A percentile compares a stretch with the other conserved stretches of the same genome.
phyloP scores from a whole-genome alignment of 2,797 vertebrate genomes.

The Sebastes jordani region DNA sequence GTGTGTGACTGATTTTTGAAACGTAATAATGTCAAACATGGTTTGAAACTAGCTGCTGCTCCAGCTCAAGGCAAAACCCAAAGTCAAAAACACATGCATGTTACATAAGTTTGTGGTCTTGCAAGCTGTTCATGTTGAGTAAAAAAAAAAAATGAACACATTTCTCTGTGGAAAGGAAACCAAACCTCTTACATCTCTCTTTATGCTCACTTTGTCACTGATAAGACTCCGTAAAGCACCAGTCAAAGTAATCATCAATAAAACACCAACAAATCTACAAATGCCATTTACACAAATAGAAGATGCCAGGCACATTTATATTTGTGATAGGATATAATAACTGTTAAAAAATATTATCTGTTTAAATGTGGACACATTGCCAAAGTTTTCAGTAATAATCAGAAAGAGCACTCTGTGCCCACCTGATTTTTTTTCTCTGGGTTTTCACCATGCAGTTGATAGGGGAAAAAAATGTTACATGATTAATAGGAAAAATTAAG shows the following conservation, averaged over 20 bases:
- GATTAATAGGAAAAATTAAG: neutral
- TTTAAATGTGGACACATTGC: neutral
- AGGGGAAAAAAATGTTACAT: neutral
- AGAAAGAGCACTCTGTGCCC: neutral
- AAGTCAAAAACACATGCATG: neutral
- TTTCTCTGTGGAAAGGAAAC: constrained; percentile 24
- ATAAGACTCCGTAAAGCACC: neutral
- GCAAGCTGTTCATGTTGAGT: neutral
- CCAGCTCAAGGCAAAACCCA: neutral
- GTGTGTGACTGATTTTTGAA: neutral
- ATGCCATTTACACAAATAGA: neutral
- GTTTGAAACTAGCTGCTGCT: neutral
- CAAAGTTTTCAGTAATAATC: neutral
- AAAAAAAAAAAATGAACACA: neutral
- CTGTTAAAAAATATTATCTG: too few relatives aligned
- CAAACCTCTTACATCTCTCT: neutral
- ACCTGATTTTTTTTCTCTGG: neutral
- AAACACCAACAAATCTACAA: too few relatives aligned
- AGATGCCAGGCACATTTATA: neutral
- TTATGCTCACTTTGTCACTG: neutral
- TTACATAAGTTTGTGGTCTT: neutral
- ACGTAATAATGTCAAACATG: neutral
- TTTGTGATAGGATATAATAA: too few relatives aligned
- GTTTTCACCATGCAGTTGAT: neutral
- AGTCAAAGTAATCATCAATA: neutral